A percentile compares a stretch with the other conserved stretches of the same genome.
Evolutionary conservation across 2,888 invertebrate species (phyloP).

Genomic region (Drosophila pseudotalamancana): DNA sequence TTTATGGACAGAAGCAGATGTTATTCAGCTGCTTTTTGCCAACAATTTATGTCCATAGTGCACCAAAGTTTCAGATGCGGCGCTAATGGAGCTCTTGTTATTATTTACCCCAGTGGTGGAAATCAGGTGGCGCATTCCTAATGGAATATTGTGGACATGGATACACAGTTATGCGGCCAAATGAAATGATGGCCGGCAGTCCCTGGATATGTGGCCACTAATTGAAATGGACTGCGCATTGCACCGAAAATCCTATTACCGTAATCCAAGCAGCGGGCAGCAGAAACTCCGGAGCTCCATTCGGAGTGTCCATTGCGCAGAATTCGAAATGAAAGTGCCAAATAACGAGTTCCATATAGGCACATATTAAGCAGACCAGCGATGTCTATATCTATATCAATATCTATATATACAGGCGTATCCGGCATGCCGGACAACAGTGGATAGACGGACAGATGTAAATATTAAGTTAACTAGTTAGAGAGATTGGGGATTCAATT

Average conservation of each 20-base stretch:
- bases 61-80: not conserved
- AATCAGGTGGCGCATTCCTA: constrained; percentile 3
- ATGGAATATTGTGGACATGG: not conserved
- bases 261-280: constrained; percentile 34
- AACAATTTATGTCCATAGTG: too few species aligned
- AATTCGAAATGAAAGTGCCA: constrained; percentile 21
- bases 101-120: constrained; percentile 22
- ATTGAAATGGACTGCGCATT: constrained; percentile 68
- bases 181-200: constrained; percentile 52
- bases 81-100: constrained; percentile 10
- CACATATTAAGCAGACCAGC: not conserved
- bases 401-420: not conserved
- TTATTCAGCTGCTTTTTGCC: too few species aligned
- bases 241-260: constrained; percentile 64
- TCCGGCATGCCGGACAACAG: too few species aligned
- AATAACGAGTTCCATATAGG: too few species aligned
- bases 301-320: constrained; percentile 13
- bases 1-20: too few species aligned
- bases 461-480: constrained; percentile 33
- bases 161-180: constrained; percentile 11
- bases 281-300: constrained; percentile 28
- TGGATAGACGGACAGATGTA: not conserved
- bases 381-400: not conserved
- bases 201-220: constrained; percentile 44
- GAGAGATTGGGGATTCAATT: constrained; percentile 31